A percentile compares a stretch with the other conserved stretches of the same genome.
phyloP scores from a whole-genome alignment of 2,113 vertebrate species.

The Sardina pilchardus region DNA sequence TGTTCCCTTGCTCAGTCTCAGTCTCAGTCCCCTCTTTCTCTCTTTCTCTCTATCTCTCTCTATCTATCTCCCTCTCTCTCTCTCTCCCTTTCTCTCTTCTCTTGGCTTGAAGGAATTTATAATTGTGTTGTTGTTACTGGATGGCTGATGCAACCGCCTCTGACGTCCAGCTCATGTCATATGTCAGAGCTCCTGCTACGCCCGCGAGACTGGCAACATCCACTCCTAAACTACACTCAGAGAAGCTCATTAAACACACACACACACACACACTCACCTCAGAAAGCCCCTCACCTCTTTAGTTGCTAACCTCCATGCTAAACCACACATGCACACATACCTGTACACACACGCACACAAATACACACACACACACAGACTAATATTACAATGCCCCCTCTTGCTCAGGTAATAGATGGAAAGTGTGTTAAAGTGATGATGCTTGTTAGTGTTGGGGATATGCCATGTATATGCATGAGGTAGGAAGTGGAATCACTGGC shows the following conservation, averaged over 20 bases:
- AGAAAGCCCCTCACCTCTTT: background rate
- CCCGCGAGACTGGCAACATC: background rate
- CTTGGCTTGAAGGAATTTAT: background rate
- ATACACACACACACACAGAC: background rate
- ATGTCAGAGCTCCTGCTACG: background rate
- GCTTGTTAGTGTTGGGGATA: conserved; percentile 37
- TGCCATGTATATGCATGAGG: conserved; percentile 49
- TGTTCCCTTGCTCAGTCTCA: background rate
- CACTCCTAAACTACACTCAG: background rate
- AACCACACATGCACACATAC: background rate
- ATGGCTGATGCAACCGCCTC: background rate
- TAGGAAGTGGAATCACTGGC: conserved; percentile 41
- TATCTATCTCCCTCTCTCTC: background rate
- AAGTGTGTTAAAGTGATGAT: conserved; percentile 44
- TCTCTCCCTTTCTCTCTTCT: background rate
- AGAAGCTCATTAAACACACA: background rate
- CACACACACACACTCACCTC: background rate
- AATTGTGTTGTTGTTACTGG: background rate
- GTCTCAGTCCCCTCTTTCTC: too few species aligned
- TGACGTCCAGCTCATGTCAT: background rate
- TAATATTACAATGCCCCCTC: conserved; percentile 22
- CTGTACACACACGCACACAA: background rate
- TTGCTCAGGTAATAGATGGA: conserved; percentile 40
- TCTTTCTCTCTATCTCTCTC: background rate
- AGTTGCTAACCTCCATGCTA: background rate